Conservation (phyloP, 2,113 vertebrate genomes). For the Corynorhinus townsendii region DNA sequence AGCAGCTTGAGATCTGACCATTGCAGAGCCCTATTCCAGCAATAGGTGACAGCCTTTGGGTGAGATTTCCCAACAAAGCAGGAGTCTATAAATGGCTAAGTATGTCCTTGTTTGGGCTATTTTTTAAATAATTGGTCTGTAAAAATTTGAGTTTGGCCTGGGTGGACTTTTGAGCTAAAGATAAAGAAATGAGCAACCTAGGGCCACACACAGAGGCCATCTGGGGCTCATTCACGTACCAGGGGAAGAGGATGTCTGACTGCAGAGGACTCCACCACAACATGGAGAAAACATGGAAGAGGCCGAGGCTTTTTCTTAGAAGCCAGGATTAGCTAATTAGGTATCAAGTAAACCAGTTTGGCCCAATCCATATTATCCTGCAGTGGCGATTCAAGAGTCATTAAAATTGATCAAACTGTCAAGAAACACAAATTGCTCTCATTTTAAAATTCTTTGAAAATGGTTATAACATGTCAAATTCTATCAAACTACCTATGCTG, state of each 20-base stretch:
- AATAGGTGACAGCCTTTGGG: neutral
- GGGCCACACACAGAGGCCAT: neutral
- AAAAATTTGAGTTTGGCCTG: neutral
- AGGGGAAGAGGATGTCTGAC: rapidly evolving
- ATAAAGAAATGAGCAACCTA: neutral
- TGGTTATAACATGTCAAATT: neutral
- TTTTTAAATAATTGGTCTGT: neutral
- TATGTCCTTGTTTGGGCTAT: neutral
- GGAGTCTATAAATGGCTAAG: neutral
- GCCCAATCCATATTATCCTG: neutral
- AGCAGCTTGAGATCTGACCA: neutral
- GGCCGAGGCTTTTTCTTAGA: neutral
- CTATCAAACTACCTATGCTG: neutral
- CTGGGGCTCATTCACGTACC: neutral
- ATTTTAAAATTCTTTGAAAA: neutral
- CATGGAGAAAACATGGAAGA: neutral
- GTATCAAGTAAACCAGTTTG: neutral
- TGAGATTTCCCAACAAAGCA: neutral
- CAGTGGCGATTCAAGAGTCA: neutral
- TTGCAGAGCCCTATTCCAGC: neutral
- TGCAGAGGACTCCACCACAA: neutral
- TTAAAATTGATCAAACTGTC: neutral
- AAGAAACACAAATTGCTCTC: neutral
- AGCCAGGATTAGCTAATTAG: neutral
- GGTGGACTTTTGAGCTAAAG: neutral